Percentiles rank a stretch among this genome's conserved stretches.
Evolutionary conservation across 2,888 invertebrate species (phyloP).

Genomic region (Hesperia comma): DNA sequence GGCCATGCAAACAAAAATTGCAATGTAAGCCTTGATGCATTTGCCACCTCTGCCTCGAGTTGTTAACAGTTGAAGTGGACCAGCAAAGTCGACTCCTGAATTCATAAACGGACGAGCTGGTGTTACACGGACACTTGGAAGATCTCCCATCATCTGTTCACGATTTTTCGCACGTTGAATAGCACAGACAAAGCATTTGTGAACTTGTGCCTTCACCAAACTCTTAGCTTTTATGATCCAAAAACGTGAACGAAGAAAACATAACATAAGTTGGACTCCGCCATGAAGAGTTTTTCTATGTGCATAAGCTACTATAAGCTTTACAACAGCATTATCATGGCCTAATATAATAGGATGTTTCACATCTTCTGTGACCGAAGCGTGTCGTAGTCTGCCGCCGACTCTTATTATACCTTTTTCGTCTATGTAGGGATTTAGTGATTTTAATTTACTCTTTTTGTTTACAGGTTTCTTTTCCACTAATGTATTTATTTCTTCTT

Average conservation of each 20-base stretch:
- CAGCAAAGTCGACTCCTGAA: conserved; percentile 46
- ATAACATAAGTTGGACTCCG: conserved; percentile 22
- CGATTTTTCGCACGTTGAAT: conserved; percentile 16
- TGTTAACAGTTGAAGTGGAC: conserved; percentile 40
- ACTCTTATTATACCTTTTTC: conserved; percentile 33
- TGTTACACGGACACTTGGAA: conserved; percentile 41
- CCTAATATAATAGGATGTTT: conserved; percentile 35
- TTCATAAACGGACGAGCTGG: conserved; percentile 42
- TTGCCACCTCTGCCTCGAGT: conserved; percentile 42
- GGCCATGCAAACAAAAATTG: conserved; percentile 47
- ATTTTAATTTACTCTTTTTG: conserved; percentile 17
- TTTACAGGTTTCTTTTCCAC: conserved; percentile 15
- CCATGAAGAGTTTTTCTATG: conserved; percentile 32
- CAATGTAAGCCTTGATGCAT: conserved; percentile 43
- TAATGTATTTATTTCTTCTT: conserved; percentile 27
- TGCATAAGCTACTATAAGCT: conserved; percentile 21
- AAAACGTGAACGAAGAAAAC: conserved; percentile 13
- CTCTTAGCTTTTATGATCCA: conserved; percentile 27
- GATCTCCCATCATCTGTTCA: conserved; percentile 46
- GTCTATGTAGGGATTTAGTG: conserved; percentile 35
- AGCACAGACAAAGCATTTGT: conserved; percentile 29
- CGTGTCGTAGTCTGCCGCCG: conserved; percentile 36
- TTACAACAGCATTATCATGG: conserved; percentile 10
- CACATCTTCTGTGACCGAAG: conserved; percentile 21
- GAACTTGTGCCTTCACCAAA: conserved; percentile 5